Conservation (phyloP, 53 echinoderm and acorn worm species). For the Paelopatides confundens region DNA sequence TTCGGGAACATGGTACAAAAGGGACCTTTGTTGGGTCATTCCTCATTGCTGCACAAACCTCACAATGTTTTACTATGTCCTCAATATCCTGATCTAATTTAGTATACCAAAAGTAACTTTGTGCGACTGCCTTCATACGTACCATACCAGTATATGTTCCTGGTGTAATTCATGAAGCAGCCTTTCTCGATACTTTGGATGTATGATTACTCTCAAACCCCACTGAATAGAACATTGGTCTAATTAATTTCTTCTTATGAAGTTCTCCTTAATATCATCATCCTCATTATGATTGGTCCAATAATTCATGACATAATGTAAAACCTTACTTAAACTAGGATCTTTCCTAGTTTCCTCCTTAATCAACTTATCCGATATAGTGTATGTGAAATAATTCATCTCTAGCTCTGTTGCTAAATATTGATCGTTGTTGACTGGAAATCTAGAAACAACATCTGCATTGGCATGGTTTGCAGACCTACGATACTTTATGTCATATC, state of each 20-base stretch:
- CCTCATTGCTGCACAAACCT: constrained; percentile 29
- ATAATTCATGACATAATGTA: constrained; percentile 52
- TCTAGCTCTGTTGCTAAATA: constrained; percentile 53
- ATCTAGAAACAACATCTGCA: constrained; percentile 60
- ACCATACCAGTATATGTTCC: constrained; percentile 60
- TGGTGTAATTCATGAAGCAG: constrained; percentile 59
- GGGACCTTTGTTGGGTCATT: constrained; percentile 18
- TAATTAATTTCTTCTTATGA: constrained; percentile 23
- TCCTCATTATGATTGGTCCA: constrained; percentile 61
- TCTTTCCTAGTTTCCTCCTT: constrained; percentile 63
- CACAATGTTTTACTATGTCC: constrained; percentile 18
- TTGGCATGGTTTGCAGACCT: constrained; percentile 58
- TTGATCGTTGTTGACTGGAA: constrained; percentile 42
- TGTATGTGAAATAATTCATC: constrained; percentile 41
- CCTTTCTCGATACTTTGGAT: constrained; percentile 26
- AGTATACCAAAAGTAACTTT: constrained; percentile 64
- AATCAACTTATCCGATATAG: constrained; percentile 29
- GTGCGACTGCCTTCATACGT: constrained; percentile 59
- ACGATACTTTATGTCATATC: constrained; percentile 63
- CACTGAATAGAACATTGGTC: constrained; percentile 57
- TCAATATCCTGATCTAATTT: constrained; percentile 55
- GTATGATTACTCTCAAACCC: constrained; percentile 53
- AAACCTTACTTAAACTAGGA: constrained; percentile 41
- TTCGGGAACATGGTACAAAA: constrained; percentile 20
- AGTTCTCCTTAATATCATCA: background rate